phyloP scores from a whole-genome alignment of 2,797 vertebrate species.

The Pelochelys cantorii region DNA sequence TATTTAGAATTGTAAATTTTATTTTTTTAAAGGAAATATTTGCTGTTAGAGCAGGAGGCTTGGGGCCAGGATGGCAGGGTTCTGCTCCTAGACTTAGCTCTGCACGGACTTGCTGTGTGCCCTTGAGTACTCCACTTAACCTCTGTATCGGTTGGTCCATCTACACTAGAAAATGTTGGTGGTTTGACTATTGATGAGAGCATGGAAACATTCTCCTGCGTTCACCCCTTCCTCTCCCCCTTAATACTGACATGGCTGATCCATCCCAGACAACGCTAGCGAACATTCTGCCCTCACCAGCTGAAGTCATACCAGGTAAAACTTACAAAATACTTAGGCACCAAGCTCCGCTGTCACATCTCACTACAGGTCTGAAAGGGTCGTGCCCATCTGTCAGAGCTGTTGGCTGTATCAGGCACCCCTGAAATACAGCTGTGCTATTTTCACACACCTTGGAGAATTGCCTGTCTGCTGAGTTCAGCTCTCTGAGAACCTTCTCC shows the following conservation, averaged over 20 bases:
- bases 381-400: not conserved
- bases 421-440: not conserved
- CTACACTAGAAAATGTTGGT: not conserved
- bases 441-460: not conserved
- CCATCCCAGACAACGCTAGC: not conserved
- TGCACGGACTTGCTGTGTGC: not conserved
- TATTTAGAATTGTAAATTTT: not conserved
- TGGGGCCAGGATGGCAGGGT: not conserved
- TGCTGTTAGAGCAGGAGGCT: not conserved
- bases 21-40: not conserved
- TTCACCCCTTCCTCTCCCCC: no score
- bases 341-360: not conserved
- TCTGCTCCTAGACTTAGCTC: not conserved
- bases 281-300: not conserved
- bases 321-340: not conserved
- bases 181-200: not conserved
- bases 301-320: not conserved
- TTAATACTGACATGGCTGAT: no score
- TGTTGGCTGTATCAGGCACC: not conserved
- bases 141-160: not conserved
- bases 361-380: not conserved
- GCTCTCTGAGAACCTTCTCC: not conserved
- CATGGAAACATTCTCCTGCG: not conserved
- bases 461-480: not conserved
- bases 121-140: not conserved